phyloP scores from a whole-genome alignment of 2,113 vertebrate species.

The Pogonocichla stellata region DNA sequence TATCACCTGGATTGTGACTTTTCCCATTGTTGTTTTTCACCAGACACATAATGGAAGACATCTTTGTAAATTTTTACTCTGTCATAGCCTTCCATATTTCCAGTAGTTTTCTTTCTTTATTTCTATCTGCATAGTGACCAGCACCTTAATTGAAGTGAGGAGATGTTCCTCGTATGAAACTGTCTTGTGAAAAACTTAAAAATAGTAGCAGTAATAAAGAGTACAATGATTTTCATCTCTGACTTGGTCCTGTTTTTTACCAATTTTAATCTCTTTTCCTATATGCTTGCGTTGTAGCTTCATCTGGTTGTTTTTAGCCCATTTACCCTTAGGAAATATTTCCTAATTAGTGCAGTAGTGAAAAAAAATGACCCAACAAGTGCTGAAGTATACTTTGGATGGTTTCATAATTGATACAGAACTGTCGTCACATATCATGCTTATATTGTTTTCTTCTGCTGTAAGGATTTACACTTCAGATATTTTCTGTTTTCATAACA shows the following conservation, averaged over 20 bases:
- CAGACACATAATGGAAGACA: not conserved
- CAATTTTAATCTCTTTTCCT: slow-evolving; percentile 10
- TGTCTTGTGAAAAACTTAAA: not conserved
- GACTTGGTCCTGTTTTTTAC: not conserved
- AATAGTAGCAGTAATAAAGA: not conserved
- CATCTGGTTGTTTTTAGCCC: not conserved
- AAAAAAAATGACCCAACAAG: not conserved
- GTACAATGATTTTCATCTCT: not conserved
- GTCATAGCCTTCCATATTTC: not conserved
- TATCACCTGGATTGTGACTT: not conserved
- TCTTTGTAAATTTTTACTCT: not conserved
- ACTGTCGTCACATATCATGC: not conserved
- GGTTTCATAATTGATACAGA: slow-evolving; percentile 3
- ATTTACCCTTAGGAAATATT: not conserved
- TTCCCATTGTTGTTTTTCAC: not conserved
- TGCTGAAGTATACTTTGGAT: not conserved
- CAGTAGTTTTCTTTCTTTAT: not conserved
- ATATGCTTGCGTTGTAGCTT: not conserved
- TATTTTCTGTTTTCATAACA: slow-evolving; percentile 5
- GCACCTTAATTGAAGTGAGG: not conserved
- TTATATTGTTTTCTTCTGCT: slow-evolving; percentile 2
- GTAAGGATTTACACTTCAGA: slow-evolving; percentile 24
- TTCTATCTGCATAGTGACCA: not conserved
- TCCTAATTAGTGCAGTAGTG: not conserved
- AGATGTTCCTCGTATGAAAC: not conserved